Conservation (phyloP, 1,140 invertebrate species). For the Matsumurasca onukii region DNA sequence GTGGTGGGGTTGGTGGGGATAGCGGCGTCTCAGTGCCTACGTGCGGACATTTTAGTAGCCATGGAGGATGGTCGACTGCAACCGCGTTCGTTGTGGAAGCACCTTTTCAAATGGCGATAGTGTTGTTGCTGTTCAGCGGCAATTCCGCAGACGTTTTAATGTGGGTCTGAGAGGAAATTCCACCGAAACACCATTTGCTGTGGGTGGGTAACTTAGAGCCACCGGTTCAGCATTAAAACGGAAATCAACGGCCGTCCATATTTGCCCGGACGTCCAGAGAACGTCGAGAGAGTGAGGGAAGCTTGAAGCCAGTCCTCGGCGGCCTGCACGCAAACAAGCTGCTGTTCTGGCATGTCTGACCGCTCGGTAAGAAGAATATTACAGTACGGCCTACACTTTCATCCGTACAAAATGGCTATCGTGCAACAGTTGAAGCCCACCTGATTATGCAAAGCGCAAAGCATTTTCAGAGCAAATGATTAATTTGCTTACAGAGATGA, state of each 20-base stretch:
- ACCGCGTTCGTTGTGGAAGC: conserved; percentile 31
- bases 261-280: background rate
- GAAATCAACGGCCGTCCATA: conserved; percentile 28
- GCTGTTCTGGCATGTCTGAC: conserved; percentile 16
- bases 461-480: conserved; percentile 34
- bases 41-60: conserved; percentile 23
- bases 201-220: conserved; percentile 38
- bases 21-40: conserved; percentile 12
- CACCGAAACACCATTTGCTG: conserved; percentile 29
- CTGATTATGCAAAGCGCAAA: conserved; percentile 27
- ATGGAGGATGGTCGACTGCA: conserved; percentile 7
- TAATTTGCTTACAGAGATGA: conserved; percentile 25
- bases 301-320: conserved; percentile 13
- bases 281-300: conserved; percentile 10
- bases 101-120: background rate
- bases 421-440: conserved; percentile 33
- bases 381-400: conserved; percentile 30
- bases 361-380: conserved; percentile 15
- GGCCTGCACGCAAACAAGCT: conserved; percentile 10
- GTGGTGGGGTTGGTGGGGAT: conserved; percentile 7
- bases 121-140: conserved; percentile 29
- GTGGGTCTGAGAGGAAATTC: conserved; percentile 27
- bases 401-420: conserved; percentile 35
- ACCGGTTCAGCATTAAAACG: conserved; percentile 34
- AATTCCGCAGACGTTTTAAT: conserved; percentile 31